Base-by-base conservation (phyloP, 2,888 invertebrate genomes). In the Eristalinus aeneus region DNA sequence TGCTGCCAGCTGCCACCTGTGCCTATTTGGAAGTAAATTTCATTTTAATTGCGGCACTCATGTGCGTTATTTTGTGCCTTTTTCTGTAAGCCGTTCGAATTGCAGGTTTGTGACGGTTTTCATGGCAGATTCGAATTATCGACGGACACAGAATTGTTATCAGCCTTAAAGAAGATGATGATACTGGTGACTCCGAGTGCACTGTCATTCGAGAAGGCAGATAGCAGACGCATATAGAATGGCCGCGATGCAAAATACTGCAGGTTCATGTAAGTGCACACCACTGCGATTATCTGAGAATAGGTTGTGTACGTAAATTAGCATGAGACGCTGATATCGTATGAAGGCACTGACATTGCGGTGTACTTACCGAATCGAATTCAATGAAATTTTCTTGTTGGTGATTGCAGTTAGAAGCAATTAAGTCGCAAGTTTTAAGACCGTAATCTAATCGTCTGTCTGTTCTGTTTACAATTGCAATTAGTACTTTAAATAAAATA, bases 1-100 rank as follows among this genome's bases (percentile, higher is more conserved):
- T 46, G 23, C 56, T 58, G 56, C 58, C 60, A 60, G 65, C 64
- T 72, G 73, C 71, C 79, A 79, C 67, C 79, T 79, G 79, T 73
- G 67, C 54, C 58, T 53, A 72, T 72, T 69, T 53, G 60, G n/a
- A 60, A 67, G 67, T 73, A 46, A 61, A 67, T 67, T 67, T n/a
- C 34, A 71, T 71, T 77, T 71, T 77, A 64, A 64, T 71, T 64
- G 56, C 34, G 56, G 39, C 68, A 67, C 10, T 54, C 8, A 22
- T 20, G 54, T n/a, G n/a, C n/a, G n/a, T 54, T 56, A 22, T 56
- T 10, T 56, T 56, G n/a, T n/a, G n/a, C n/a, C n/a, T 68, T 46
- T 46, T 16, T 54, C 56, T 46, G 5, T 27, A 34, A 34, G 32
- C 22, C 32, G 54, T 36, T 23, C 20, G 36, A 22, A 23, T 34